These are phyloP conservation scores for Palaemon carinicauda DNA, from an alignment of 1,140 invertebrate genomes.

Conservation along the genomic window DNA sequence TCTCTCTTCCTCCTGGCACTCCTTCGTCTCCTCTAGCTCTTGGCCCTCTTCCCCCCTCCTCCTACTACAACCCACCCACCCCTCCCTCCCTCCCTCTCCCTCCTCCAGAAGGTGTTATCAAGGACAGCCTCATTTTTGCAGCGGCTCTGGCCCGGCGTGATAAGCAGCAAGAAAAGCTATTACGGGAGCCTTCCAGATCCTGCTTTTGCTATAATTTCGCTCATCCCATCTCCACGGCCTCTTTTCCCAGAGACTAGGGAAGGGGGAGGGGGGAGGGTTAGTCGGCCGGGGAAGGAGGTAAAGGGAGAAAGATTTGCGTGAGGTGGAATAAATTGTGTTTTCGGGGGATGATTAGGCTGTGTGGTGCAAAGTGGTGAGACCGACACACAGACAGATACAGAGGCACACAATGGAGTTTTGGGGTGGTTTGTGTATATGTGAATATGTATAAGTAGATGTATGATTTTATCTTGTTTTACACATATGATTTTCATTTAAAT, in stretches of 20 bases:
- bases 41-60: not conserved
- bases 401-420: not conserved
- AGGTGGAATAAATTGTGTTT: slow-evolving; percentile 28
- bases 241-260: not conserved
- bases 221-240: slow-evolving; percentile 34
- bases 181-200: slow-evolving; percentile 23
- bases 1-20: not conserved
- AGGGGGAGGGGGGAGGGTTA: not conserved
- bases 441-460: no score
- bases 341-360: not conserved
- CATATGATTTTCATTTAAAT: no score
- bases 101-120: slow-evolving; percentile 13
- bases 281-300: not conserved
- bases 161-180: slow-evolving; percentile 6
- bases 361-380: not conserved
- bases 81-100: not conserved
- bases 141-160: slow-evolving; percentile 29
- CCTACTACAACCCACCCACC: no score
- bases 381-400: slow-evolving; percentile 8
- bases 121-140: slow-evolving; percentile 31
- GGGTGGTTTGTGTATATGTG: no score
- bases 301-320: not conserved
- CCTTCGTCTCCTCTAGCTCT: no score
- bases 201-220: slow-evolving; percentile 38
- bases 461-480: no score